These are phyloP conservation scores for Tupiocoris notatus DNA, from an alignment of 2,888 invertebrate species.

Conservation along the genomic window DNA sequence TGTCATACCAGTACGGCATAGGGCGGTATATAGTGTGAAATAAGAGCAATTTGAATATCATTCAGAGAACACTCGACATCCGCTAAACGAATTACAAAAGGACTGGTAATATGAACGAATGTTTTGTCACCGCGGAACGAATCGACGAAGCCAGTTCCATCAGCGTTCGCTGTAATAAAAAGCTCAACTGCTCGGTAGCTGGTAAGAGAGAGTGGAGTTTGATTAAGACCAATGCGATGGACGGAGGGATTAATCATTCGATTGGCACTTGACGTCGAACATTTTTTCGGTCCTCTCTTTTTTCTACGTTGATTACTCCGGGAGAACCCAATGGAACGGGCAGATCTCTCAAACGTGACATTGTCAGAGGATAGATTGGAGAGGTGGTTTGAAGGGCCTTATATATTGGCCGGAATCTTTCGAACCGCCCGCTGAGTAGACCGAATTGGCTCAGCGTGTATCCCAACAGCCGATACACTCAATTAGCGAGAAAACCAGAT, in stretches of 20 bases:
- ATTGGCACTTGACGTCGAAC: not conserved
- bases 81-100: too few species aligned
- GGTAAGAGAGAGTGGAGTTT: not conserved
- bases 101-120: too few species aligned
- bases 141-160: not conserved
- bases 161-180: not conserved
- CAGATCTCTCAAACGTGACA: too few species aligned
- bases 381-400: not conserved
- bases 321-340: not conserved
- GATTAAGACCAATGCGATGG: not conserved
- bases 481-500: constrained; percentile 29
- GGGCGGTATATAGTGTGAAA: too few species aligned
- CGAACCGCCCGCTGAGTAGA: constrained; percentile 14
- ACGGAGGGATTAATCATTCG: not conserved
- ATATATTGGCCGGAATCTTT: not conserved
- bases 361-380: not conserved
- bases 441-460: constrained; percentile 34
- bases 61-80: too few species aligned
- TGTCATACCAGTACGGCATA: too few species aligned
- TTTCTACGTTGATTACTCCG: not conserved
- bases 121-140: too few species aligned
- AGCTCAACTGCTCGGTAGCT: not conserved
- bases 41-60: too few species aligned
- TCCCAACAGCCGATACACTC: constrained; percentile 28
- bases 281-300: not conserved